Conservation (phyloP, 2,797 vertebrate species). For the Pelodytes ibericus region DNA sequence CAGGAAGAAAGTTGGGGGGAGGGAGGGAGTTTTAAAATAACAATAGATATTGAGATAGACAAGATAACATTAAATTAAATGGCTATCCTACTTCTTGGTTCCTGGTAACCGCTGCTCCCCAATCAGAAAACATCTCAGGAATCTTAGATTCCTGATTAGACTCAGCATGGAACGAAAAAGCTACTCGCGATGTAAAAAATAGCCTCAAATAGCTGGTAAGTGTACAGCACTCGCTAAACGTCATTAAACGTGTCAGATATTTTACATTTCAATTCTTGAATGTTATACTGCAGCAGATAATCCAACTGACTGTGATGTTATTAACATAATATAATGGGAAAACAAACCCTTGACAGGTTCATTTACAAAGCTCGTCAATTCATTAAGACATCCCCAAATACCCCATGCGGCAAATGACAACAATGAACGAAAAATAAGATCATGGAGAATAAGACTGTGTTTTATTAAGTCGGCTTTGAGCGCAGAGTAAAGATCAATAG, state of each 20-base stretch:
- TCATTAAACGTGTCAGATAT: not conserved
- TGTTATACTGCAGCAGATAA: no score
- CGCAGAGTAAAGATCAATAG: no score
- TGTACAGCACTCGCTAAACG: not conserved
- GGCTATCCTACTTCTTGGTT: conserved; percentile 37
- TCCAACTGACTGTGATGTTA: no score
- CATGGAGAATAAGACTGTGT: no score
- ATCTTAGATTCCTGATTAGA: conserved; percentile 50
- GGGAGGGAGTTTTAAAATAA: conserved; percentile 30
- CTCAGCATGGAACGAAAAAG: conserved; percentile 37
- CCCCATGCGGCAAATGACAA: no score
- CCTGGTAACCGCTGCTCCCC: conserved; percentile 41
- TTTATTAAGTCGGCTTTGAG: no score
- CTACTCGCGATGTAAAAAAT: not conserved
- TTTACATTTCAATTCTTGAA: conserved; percentile 8
- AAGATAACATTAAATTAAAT: conserved; percentile 22
- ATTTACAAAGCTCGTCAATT: no score
- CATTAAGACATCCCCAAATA: no score
- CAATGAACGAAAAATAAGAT: no score
- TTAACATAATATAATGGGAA: no score
- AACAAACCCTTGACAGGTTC: no score
- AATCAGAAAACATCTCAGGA: conserved; percentile 37
- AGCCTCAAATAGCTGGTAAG: conserved; percentile 2
- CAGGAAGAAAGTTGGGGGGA: conserved; percentile 18
- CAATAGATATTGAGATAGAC: not conserved